Conservation (phyloP, 2,888 invertebrate species). For the Melieria crassipennis region DNA sequence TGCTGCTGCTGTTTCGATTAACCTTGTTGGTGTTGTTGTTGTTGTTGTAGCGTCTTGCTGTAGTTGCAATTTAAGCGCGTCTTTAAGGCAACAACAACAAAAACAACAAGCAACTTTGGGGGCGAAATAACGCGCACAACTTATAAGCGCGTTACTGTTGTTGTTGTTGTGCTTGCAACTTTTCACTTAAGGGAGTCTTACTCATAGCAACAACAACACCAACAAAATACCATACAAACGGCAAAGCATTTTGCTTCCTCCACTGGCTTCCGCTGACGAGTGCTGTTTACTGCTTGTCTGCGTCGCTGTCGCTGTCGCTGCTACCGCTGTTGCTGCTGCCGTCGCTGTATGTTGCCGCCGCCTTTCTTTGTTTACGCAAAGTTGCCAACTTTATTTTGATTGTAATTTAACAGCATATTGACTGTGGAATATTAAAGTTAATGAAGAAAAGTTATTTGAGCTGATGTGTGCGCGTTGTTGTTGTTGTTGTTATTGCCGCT, state of each 20-base stretch:
- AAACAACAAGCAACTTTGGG: neutral
- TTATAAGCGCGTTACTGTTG: no score
- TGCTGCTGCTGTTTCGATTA: no score
- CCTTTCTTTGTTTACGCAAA: no score
- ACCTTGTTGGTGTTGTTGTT: neutral
- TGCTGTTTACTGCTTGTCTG: no score
- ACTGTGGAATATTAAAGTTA: constrained; percentile 26
- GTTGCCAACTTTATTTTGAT: constrained; percentile 8
- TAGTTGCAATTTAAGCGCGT: neutral
- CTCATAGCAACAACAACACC: no score
- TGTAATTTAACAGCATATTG: constrained; percentile 29
- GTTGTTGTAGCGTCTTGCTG: neutral
- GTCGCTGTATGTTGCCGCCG: no score
- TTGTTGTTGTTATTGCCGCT: no score
- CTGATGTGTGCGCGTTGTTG: neutral
- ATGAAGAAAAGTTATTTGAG: constrained; percentile 23
- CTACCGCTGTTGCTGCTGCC: no score
- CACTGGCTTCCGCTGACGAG: no score
- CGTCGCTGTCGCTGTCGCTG: no score
- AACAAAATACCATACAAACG: no score
- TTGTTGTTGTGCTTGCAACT: neutral
- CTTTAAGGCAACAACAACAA: neutral
- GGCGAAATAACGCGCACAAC: neutral
- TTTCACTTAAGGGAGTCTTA: constrained; percentile 13
- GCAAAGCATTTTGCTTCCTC: no score